phyloP scores from a whole-genome alignment of 2,113 vertebrate genomes.

The Agapornis roseicollis region DNA sequence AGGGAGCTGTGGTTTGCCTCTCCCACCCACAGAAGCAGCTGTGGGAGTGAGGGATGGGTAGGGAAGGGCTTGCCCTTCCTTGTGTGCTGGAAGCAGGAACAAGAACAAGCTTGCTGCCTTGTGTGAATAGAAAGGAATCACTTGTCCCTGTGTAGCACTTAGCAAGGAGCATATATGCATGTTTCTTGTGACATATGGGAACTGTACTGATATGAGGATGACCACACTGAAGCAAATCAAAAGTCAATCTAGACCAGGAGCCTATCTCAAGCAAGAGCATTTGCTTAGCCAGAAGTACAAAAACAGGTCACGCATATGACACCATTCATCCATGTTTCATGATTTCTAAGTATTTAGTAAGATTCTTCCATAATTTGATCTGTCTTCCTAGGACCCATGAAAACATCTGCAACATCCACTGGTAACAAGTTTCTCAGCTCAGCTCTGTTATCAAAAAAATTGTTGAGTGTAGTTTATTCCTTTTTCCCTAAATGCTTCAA shows the following conservation, averaged over 20 bases:
- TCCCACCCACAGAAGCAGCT: constrained; percentile 58
- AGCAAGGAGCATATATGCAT: background rate
- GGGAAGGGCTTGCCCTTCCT: constrained; percentile 47
- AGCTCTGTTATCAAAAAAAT: background rate
- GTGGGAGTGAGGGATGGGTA: constrained; percentile 24
- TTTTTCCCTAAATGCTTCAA: background rate
- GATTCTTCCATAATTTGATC: background rate
- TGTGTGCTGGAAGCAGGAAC: background rate
- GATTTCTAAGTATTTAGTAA: background rate
- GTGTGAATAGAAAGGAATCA: background rate
- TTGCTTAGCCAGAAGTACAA: background rate
- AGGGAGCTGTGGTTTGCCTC: constrained; percentile 53
- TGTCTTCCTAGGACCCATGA: background rate
- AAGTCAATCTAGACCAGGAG: background rate
- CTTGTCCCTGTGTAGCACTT: background rate
- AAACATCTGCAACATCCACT: background rate
- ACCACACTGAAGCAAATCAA: background rate
- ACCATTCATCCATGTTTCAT: background rate
- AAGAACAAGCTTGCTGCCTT: background rate
- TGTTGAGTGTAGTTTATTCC: background rate
- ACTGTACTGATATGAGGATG: background rate
- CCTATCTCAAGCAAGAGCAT: background rate
- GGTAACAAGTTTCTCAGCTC: background rate
- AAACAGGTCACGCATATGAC: background rate
- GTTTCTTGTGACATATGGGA: background rate